Evolutionary conservation across 2,888 invertebrate genomes (phyloP).

Genomic region (Falcaria lacertinaria): DNA sequence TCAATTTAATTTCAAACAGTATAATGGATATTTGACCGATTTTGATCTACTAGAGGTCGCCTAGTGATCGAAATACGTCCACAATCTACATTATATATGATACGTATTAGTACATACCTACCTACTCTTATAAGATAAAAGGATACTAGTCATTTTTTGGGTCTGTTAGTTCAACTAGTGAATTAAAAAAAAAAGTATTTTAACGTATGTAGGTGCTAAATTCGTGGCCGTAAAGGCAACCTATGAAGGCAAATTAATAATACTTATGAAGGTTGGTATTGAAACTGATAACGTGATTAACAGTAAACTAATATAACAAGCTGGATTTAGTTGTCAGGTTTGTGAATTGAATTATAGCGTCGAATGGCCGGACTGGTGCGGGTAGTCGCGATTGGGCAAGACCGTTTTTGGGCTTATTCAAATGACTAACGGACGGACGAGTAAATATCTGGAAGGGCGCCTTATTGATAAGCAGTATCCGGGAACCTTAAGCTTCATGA

Average conservation of each 20-base stretch:
- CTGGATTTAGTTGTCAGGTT: neutral
- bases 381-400: conserved; percentile 24
- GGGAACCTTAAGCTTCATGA: neutral
- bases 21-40: too few relatives aligned
- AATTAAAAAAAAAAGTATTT: too few relatives aligned
- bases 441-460: neutral
- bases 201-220: too few relatives aligned
- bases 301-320: neutral
- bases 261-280: neutral
- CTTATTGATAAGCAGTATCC: neutral
- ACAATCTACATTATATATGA: too few relatives aligned
- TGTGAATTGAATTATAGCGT: neutral
- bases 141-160: too few relatives aligned
- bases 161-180: too few relatives aligned
- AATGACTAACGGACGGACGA: neutral
- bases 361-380: conserved; percentile 21
- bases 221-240: neutral
- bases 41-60: too few relatives aligned
- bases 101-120: too few relatives aligned
- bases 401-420: conserved; percentile 17
- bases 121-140: too few relatives aligned
- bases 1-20: too few relatives aligned
- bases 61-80: too few relatives aligned
- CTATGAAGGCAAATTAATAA: neutral
- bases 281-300: neutral